A percentile compares a stretch with the other conserved stretches of the same genome.
phyloP scores from a whole-genome alignment of 2,113 vertebrate species.

The Tamias sibiricus region DNA sequence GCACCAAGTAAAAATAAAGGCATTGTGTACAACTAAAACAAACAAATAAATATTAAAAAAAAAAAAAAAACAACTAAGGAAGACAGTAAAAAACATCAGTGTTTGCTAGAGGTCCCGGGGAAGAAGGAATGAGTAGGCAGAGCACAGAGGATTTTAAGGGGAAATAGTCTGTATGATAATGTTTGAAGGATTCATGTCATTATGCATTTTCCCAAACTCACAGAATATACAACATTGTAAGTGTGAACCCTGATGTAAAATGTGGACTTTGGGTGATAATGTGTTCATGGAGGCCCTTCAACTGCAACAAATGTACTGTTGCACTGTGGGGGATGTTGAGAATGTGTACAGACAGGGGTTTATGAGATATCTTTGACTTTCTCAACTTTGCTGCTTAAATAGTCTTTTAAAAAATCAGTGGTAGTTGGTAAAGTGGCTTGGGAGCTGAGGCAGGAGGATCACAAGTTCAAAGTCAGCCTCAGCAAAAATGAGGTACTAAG shows the following conservation, averaged over 20 bases:
- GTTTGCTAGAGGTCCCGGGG: neutral
- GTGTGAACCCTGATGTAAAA: too few relatives aligned
- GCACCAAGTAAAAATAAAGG: too few relatives aligned
- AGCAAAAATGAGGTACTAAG: too few relatives aligned
- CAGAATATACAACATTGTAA: neutral
- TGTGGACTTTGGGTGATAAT: too few relatives aligned
- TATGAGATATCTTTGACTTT: neutral
- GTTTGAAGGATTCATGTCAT: too few relatives aligned
- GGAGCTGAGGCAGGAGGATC: too few relatives aligned
- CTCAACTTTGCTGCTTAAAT: neutral
- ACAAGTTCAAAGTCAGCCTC: too few relatives aligned
- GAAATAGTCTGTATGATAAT: neutral
- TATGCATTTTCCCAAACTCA: too few relatives aligned
- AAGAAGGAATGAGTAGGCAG: neutral
- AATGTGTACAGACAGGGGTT: fast-evolving
- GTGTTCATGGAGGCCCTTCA: neutral
- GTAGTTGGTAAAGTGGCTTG: neutral
- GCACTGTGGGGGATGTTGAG: neutral
- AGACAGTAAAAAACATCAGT: neutral
- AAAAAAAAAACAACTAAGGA: too few relatives aligned
- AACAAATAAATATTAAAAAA: too few relatives aligned
- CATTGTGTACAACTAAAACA: too few relatives aligned
- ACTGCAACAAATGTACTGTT: neutral
- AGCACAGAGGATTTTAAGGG: neutral
- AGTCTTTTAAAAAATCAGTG: neutral